Evolutionary conservation across 2,113 vertebrate species (phyloP).

Genomic region (Bostrychus sinensis): DNA sequence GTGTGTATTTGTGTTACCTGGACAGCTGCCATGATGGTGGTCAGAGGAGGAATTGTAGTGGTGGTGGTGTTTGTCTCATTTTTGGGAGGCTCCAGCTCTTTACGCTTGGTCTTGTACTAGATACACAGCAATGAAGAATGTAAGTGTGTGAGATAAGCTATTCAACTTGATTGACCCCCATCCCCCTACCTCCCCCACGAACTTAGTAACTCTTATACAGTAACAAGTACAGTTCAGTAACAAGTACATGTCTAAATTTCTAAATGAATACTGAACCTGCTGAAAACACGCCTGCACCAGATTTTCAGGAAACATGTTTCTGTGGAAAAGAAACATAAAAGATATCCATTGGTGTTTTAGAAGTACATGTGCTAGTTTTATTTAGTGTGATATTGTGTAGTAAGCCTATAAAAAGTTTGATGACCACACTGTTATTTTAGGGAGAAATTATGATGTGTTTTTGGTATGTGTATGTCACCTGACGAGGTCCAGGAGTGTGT

Average conservation of each 20-base stretch:
- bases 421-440: too few relatives aligned
- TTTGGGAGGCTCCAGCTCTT: slow-evolving; percentile 77
- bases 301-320: slow-evolving; percentile 99
- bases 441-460: background rate
- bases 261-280: slow-evolving; percentile 80
- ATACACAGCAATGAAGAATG: slow-evolving; percentile 1
- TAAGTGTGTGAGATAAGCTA: too few relatives aligned
- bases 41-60: slow-evolving; percentile 65
- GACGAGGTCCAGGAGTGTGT: slow-evolving; percentile 93
- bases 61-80: slow-evolving; percentile 65
- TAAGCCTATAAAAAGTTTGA: too few relatives aligned
- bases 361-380: background rate
- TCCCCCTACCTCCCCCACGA: too few relatives aligned
- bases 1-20: slow-evolving; percentile 53
- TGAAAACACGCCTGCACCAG: slow-evolving; percentile 97
- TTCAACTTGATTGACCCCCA: too few relatives aligned
- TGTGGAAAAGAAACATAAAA: slow-evolving; percentile 57
- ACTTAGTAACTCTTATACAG: too few relatives aligned
- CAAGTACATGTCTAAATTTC: background rate
- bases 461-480: slow-evolving; percentile 75
- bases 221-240: too few relatives aligned
- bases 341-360: background rate
- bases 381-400: background rate
- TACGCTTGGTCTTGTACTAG: slow-evolving; percentile 94
- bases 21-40: slow-evolving; percentile 70